Conservation (phyloP, 37 sponge, comb jelly and placozoan species). For the Mnemiopsis leidyi region DNA sequence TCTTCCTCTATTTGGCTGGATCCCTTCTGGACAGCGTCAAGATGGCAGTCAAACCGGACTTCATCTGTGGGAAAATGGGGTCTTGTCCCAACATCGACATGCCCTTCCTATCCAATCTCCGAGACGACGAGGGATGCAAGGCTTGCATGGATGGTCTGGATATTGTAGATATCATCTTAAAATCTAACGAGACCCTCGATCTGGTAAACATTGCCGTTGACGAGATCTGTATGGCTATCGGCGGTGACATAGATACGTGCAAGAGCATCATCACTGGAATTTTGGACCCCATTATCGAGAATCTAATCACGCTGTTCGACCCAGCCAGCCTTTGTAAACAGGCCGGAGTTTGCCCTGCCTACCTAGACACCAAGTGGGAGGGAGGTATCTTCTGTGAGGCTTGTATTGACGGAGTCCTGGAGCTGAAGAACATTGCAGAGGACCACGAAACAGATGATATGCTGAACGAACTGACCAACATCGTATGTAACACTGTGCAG, state of each 20-base stretch:
- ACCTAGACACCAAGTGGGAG: neutral
- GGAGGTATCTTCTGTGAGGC: neutral
- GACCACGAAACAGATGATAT: neutral
- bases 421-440: slow-evolving; percentile 33
- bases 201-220: slow-evolving; percentile 22
- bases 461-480: neutral
- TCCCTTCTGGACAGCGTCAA: neutral
- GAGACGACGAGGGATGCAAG: slow-evolving; percentile 38
- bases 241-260: neutral
- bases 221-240: slow-evolving; percentile 36
- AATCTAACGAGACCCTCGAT: neutral
- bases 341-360: neutral
- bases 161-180: neutral
- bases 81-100: neutral
- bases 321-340: slow-evolving; percentile 30
- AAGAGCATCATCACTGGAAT: neutral
- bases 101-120: neutral
- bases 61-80: neutral
- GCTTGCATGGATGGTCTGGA: slow-evolving; percentile 47
- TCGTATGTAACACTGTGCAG: neutral
- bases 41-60: neutral
- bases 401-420: slow-evolving; percentile 9
- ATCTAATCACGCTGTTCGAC: slow-evolving; percentile 33
- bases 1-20: neutral
- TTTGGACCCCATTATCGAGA: slow-evolving; percentile 20